Percentiles rank a stretch among this genome's conserved stretches.
Conservation (phyloP, 1,140 invertebrate species). For the Melanaphis sacchari region DNA sequence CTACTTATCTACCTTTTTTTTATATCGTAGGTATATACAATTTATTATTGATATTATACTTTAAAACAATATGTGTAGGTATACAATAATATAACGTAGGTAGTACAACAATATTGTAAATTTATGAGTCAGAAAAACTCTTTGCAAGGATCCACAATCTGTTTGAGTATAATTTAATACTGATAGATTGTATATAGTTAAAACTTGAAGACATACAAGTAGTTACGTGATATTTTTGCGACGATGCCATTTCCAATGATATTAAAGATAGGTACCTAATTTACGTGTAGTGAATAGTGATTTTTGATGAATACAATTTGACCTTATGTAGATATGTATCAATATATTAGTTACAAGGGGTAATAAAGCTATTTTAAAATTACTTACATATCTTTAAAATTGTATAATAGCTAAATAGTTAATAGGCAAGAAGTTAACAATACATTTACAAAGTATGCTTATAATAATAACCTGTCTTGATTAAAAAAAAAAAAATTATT, state of each 20-base stretch:
- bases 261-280: not conserved
- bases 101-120: not conserved
- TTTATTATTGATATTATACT: not conserved
- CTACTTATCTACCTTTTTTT: no score
- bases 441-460: no score
- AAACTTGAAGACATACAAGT: not conserved
- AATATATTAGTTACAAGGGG: not conserved
- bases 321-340: not conserved
- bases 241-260: not conserved
- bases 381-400: not conserved
- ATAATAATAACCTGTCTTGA: not conserved
- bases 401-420: not conserved
- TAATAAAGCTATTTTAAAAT: not conserved
- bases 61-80: not conserved
- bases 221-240: not conserved
- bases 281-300: not conserved
- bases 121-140: not conserved
- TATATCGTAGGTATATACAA: not conserved
- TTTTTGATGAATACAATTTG: not conserved
- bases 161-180: not conserved
- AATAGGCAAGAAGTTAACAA: not conserved
- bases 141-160: not conserved
- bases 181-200: not conserved
- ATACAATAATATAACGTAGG: not conserved
- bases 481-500: not conserved